A percentile compares a stretch with the other conserved stretches of the same genome.
These are phyloP conservation scores for Chloroceryle inda DNA, from an alignment of 2,797 vertebrate genomes.

Conservation along the genomic window DNA sequence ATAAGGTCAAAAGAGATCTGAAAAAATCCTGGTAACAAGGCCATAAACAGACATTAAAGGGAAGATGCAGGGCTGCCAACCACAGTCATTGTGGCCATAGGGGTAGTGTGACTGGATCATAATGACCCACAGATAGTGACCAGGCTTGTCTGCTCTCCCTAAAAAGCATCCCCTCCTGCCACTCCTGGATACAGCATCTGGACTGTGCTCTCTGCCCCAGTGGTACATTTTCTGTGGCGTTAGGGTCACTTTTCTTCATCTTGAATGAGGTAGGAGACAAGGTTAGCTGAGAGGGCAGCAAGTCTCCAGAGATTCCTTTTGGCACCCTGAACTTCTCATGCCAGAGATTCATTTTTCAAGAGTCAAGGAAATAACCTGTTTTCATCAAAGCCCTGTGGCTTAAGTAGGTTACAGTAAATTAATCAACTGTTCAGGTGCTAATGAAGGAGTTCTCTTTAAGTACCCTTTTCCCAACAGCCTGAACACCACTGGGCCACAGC, in stretches of 20 bases:
- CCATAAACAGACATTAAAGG: neutral
- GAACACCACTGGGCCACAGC: neutral
- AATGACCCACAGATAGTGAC: neutral
- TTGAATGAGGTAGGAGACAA: neutral
- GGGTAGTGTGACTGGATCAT: neutral
- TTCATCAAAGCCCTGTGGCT: neutral
- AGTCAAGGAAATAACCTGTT: neutral
- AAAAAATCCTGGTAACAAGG: neutral
- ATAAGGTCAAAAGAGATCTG: neutral
- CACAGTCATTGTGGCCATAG: neutral
- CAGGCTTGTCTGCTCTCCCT: neutral
- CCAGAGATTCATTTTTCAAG: neutral
- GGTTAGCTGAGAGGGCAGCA: neutral
- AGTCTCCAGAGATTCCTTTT: neutral
- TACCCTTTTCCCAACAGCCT: neutral
- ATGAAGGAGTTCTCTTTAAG: neutral
- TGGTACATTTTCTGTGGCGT: neutral
- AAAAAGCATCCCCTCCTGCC: neutral
- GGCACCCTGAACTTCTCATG: neutral
- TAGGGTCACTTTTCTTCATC: neutral
- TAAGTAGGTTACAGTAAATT: neutral
- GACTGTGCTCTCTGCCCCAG: neutral
- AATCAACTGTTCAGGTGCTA: neutral
- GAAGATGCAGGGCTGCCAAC: neutral
- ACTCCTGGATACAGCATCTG: neutral